Conservation (phyloP, 2,797 vertebrate species). For the Urosaurus nigricauda region DNA sequence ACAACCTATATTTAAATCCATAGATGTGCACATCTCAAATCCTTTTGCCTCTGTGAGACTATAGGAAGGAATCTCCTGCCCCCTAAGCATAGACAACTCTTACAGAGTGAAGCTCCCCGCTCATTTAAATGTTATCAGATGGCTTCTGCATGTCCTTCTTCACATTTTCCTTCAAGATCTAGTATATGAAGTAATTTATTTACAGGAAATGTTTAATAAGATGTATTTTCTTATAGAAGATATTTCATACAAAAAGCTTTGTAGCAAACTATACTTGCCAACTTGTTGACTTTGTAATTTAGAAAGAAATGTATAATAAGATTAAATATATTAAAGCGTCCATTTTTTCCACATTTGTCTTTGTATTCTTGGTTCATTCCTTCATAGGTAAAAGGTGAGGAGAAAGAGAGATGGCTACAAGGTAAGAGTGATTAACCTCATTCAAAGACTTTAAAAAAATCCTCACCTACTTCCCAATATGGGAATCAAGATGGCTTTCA, state of each 20-base stretch:
- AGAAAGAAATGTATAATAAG: conserved; percentile 83
- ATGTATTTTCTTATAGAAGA: conserved; percentile 86
- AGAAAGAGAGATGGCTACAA: not conserved
- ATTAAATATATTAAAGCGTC: conserved; percentile 83
- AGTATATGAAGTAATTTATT: conserved; percentile 84
- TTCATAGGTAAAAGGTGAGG: not conserved
- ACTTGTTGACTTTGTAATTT: conserved; percentile 80
- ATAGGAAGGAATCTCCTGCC: not conserved
- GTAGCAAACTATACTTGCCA: conserved; percentile 84
- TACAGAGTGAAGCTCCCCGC: conserved; percentile 20
- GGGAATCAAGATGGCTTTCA: too few species aligned
- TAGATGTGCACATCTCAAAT: not conserved
- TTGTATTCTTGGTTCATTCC: conserved; percentile 49
- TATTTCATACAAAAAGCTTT: conserved; percentile 85
- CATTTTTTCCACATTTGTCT: conserved; percentile 47
- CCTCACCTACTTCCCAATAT: too few species aligned
- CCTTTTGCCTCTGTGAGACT: conserved; percentile 10
- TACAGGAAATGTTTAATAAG: conserved; percentile 85
- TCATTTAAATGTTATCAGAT: conserved; percentile 53
- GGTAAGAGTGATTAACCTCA: not conserved
- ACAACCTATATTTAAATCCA: conserved; percentile 25
- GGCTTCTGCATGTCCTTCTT: conserved; percentile 45
- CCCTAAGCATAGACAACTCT: accelerated
- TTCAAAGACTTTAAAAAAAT: not conserved
- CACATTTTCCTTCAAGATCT: conserved; percentile 68